Evolutionary conservation across 30 jellyfish, hydroid and myxozoan genomes (phyloP).

Genomic region (Pelagia noctiluca): DNA sequence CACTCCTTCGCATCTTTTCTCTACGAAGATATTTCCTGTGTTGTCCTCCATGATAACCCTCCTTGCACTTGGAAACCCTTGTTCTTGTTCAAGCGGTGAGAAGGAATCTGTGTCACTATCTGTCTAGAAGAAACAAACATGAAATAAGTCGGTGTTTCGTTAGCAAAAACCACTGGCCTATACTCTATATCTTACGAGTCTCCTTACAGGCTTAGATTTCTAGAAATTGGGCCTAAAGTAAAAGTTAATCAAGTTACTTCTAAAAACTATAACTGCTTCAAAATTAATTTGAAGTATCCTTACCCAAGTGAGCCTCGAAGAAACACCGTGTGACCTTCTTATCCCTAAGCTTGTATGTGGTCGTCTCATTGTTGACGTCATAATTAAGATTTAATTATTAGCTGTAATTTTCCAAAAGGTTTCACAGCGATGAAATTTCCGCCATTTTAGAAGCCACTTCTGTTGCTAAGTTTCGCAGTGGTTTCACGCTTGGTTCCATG

Average conservation of each 20-base stretch:
- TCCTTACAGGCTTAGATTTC: too few species aligned
- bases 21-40: slow-evolving; percentile 27
- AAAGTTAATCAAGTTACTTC: too few species aligned
- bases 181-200: too few species aligned
- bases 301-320: neutral
- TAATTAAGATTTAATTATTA: neutral
- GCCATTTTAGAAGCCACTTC: neutral
- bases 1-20: slow-evolving; percentile 42
- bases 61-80: neutral
- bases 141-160: too few species aligned
- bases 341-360: slow-evolving; percentile 12
- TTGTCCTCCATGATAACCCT: slow-evolving; percentile 1
- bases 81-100: neutral
- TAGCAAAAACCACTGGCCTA: too few species aligned
- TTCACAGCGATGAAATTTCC: neutral
- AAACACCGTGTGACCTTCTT: slow-evolving; percentile 9
- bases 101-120: too few species aligned
- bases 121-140: too few species aligned
- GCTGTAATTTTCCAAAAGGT: neutral
- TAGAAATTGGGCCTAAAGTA: too few species aligned
- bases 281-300: too few species aligned
- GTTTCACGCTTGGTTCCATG: too few species aligned
- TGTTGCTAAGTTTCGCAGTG: too few species aligned
- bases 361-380: slow-evolving; percentile 53
- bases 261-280: too few species aligned